These are phyloP conservation scores for Lycaena phlaeas DNA, from an alignment of 2,888 invertebrate genomes.

Conservation along the genomic window DNA sequence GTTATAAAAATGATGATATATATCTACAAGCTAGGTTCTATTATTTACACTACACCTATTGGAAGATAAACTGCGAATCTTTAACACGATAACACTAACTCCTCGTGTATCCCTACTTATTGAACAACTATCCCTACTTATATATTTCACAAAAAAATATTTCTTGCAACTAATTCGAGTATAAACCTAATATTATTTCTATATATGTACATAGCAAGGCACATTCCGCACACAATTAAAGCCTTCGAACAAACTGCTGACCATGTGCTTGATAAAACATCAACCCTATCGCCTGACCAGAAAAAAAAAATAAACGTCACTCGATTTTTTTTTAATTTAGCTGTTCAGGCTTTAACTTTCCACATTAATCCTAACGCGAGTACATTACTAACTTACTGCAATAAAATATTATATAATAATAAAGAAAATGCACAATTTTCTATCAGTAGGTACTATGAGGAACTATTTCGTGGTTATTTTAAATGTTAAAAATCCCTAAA, in stretches of 20 bases:
- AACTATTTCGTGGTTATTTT: slow-evolving; percentile 68
- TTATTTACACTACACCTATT: slow-evolving; percentile 66
- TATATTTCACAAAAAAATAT: slow-evolving; percentile 69
- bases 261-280: slow-evolving; percentile 64
- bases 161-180: slow-evolving; percentile 72
- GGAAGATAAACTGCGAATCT: slow-evolving; percentile 73
- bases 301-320: slow-evolving; percentile 24
- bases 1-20: slow-evolving; percentile 53
- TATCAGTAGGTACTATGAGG: slow-evolving; percentile 72
- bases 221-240: slow-evolving; percentile 72
- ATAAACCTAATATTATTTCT: slow-evolving; percentile 62
- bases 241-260: slow-evolving; percentile 56
- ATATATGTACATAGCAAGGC: slow-evolving; percentile 70
- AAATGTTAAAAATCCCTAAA: slow-evolving; percentile 35
- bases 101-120: slow-evolving; percentile 53
- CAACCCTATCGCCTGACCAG: slow-evolving; percentile 45
- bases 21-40: slow-evolving; percentile 55
- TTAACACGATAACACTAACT: slow-evolving; percentile 64
- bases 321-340: slow-evolving; percentile 13
- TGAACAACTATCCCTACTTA: slow-evolving; percentile 61
- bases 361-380: slow-evolving; percentile 35
- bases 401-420: slow-evolving; percentile 52
- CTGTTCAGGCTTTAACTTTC: slow-evolving; percentile 22
- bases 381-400: slow-evolving; percentile 64
- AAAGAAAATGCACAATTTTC: slow-evolving; percentile 69